A percentile compares a stretch with the other conserved stretches of the same genome.
Conservation (phyloP, 2,888 invertebrate genomes). For the Caenorhabditis virilis region DNA sequence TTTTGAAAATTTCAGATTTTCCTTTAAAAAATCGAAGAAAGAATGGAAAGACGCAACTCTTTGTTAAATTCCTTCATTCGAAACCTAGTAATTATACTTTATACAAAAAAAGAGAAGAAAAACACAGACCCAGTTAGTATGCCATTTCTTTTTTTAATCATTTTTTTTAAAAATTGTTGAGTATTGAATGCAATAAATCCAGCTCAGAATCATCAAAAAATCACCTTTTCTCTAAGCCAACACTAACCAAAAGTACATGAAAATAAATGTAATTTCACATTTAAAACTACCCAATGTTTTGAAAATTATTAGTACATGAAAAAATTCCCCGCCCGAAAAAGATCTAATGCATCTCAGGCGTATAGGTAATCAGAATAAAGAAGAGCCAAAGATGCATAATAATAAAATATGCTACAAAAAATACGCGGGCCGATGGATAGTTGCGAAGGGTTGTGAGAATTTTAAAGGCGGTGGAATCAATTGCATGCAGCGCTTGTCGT, state of each 20-base stretch:
- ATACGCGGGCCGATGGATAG: slow-evolving; percentile 81
- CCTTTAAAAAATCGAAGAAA: too few species aligned
- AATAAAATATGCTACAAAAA: slow-evolving; percentile 84
- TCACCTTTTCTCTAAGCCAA: too few species aligned
- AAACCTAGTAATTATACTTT: too few species aligned
- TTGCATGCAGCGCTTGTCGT: slow-evolving; percentile 33
- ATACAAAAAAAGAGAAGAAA: too few species aligned
- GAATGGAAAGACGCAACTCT: too few species aligned
- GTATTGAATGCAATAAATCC: neutral
- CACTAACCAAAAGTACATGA: neutral
- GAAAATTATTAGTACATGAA: neutral
- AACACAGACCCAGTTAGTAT: too few species aligned
- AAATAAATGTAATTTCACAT: neutral
- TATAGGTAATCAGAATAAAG: slow-evolving; percentile 80
- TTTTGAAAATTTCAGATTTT: too few species aligned
- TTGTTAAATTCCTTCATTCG: too few species aligned
- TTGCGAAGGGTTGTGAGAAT: slow-evolving; percentile 39
- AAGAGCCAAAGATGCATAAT: slow-evolving; percentile 83
- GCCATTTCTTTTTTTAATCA: neutral
- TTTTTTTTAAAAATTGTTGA: neutral
- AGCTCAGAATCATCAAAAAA: neutral
- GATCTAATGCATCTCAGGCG: slow-evolving; percentile 73
- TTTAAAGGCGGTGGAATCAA: slow-evolving; percentile 45
- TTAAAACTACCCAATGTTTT: too few species aligned
- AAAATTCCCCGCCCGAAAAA: too few species aligned